These are phyloP conservation scores for Aplysina aerophoba DNA, from an alignment of 37 sponge, comb jelly and placozoan genomes.

Conservation along the genomic window DNA sequence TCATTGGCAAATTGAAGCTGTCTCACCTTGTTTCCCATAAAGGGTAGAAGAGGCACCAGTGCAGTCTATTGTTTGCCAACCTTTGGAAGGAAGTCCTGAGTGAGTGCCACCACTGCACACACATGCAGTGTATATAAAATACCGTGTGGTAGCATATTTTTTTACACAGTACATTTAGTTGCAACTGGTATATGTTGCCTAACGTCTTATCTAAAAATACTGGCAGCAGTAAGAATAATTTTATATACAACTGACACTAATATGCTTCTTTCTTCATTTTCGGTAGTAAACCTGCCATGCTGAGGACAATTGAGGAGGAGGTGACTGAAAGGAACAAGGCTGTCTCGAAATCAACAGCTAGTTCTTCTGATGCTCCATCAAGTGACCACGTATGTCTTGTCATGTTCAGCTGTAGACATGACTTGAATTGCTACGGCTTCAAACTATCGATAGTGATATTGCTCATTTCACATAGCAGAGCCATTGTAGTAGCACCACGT, in stretches of 20 bases:
- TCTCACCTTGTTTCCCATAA: background rate
- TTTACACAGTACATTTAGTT: background rate
- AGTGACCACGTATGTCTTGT: background rate
- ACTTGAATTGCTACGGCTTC: no score
- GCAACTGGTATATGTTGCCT: no score
- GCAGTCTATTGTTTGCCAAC: background rate
- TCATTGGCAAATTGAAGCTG: background rate
- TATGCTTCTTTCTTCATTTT: no score
- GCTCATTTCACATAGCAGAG: no score
- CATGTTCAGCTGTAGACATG: background rate
- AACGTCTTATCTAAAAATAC: no score
- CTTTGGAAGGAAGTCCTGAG: background rate
- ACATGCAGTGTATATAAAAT: no score
- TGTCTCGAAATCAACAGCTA: background rate
- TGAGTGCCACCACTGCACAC: no score
- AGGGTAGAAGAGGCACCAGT: slow-evolving; percentile 15
- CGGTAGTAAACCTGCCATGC: background rate
- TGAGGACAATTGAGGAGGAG: background rate
- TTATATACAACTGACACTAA: no score
- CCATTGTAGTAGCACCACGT: no score
- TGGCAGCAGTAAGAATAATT: no score
- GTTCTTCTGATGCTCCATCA: background rate
- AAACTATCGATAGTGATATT: no score
- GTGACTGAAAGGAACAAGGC: background rate
- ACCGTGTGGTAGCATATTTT: background rate